Percentiles rank a stretch among this genome's conserved stretches.
These are phyloP conservation scores for Morinoia aosen DNA, from an alignment of 2,888 invertebrate species.

Conservation along the genomic window DNA sequence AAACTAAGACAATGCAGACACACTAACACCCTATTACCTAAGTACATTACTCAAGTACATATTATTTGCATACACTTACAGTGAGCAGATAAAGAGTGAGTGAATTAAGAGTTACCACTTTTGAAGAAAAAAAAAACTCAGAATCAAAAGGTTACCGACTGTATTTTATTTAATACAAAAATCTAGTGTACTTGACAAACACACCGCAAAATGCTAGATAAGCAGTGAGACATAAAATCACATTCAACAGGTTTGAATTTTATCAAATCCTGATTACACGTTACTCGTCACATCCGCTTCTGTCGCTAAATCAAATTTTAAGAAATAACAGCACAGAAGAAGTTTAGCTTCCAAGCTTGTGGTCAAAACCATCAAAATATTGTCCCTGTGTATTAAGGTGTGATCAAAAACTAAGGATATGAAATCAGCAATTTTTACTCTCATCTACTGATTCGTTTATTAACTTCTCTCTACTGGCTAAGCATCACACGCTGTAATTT, in stretches of 20 bases:
- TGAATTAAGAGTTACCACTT: not conserved
- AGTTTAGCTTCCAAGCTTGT: not conserved
- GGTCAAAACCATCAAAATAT: not conserved
- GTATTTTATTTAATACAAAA: not conserved
- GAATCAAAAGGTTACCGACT: not conserved
- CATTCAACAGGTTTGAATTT: not conserved
- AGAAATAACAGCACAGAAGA: not conserved
- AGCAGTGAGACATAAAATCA: not conserved
- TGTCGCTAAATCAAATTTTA: not conserved
- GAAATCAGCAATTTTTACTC: not conserved
- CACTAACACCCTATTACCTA: not conserved
- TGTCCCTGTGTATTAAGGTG: not conserved
- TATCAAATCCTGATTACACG: not conserved
- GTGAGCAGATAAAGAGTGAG: not conserved
- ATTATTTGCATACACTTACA: not conserved
- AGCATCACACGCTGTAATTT: not conserved
- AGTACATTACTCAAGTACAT: no score
- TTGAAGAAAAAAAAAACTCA: not conserved
- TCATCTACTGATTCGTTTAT: not conserved
- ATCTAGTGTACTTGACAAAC: not conserved
- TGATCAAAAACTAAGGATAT: not conserved
- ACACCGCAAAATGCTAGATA: not conserved
- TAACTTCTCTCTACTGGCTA: not conserved
- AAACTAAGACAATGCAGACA: not conserved
- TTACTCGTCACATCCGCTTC: no score